A percentile compares a stretch with the other conserved stretches of the same genome.
These are phyloP conservation scores for Conus canariensis DNA, from an alignment of 2,888 invertebrate genomes.

Conservation along the genomic window DNA sequence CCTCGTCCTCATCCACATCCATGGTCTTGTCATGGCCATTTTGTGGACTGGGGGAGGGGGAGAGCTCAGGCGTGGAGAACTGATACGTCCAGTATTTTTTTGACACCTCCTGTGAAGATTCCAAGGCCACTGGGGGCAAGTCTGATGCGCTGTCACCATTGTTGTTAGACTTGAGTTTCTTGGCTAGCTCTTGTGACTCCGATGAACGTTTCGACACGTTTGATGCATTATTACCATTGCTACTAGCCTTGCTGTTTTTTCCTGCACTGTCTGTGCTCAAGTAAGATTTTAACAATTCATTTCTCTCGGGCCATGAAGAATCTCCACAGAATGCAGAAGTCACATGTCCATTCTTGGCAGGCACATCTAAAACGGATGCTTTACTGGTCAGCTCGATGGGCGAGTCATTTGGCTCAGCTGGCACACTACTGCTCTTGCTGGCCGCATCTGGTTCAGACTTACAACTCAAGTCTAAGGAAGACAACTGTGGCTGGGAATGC, in stretches of 20 bases:
- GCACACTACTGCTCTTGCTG: not conserved
- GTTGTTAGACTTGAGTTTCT: not conserved
- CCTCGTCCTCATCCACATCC: not conserved
- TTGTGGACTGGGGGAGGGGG: slow-evolving; percentile 30
- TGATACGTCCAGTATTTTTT: slow-evolving; percentile 44
- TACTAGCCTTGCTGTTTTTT: slow-evolving; percentile 11
- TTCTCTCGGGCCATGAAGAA: slow-evolving; percentile 36
- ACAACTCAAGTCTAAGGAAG: slow-evolving; percentile 45
- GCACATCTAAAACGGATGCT: not conserved
- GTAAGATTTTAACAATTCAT: slow-evolving; percentile 37
- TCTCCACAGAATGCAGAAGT: not conserved
- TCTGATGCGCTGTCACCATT: not conserved
- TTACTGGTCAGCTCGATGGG: slow-evolving; percentile 41
- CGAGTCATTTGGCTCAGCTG: not conserved
- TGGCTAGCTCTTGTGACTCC: not conserved
- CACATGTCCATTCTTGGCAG: slow-evolving; percentile 32
- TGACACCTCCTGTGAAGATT: not conserved
- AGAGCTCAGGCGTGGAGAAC: slow-evolving; percentile 36
- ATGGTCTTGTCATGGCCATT: slow-evolving; percentile 30
- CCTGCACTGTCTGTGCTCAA: not conserved
- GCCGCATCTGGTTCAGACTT: slow-evolving; percentile 30
- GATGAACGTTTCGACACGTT: not conserved
- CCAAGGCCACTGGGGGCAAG: not conserved
- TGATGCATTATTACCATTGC: not conserved
- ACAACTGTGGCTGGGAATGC: slow-evolving; percentile 43